phyloP scores from a whole-genome alignment of 2,797 vertebrate species.

The Okamejei kenojei region DNA sequence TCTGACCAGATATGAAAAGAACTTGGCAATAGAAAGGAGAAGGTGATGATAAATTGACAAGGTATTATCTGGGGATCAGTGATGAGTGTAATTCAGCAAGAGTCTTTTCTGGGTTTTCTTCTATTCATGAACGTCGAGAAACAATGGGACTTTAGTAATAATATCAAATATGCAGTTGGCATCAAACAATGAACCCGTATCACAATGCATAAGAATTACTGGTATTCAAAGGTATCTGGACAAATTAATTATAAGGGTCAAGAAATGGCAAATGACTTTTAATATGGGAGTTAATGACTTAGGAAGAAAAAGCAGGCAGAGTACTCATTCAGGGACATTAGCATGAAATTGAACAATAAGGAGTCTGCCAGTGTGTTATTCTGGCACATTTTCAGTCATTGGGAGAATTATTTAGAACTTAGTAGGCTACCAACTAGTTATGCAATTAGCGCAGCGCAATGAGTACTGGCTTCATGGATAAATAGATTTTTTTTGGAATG shows the following conservation, averaged over 20 bases:
- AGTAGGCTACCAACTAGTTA: neutral
- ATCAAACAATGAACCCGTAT: conserved; percentile 12
- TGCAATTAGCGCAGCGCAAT: neutral
- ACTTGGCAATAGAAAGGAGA: neutral
- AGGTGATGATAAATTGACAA: conserved; percentile 34
- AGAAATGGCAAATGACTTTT: conserved; percentile 23
- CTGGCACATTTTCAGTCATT: neutral
- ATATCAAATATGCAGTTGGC: conserved; percentile 23
- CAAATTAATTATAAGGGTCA: conserved; percentile 30
- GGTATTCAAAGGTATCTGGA: conserved; percentile 19
- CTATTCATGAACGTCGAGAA: neutral
- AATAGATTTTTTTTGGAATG: neutral
- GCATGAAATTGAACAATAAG: conserved; percentile 14
- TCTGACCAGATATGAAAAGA: conserved; percentile 18
- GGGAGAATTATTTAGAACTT: neutral
- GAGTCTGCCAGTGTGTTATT: neutral
- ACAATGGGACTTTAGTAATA: conserved; percentile 28
- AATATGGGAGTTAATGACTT: conserved; percentile 24
- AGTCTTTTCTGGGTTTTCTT: conserved; percentile 25
- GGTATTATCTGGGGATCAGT: conserved; percentile 32
- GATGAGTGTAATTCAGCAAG: conserved; percentile 22
- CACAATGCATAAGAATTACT: conserved; percentile 4
- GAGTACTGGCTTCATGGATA: neutral
- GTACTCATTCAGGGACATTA: neutral
- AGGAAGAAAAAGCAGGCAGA: conserved; percentile 19